A percentile compares a stretch with the other conserved stretches of the same genome.
These are phyloP conservation scores for Nomia melanderi DNA, from an alignment of 1,140 invertebrate species.

Conservation along the genomic window DNA sequence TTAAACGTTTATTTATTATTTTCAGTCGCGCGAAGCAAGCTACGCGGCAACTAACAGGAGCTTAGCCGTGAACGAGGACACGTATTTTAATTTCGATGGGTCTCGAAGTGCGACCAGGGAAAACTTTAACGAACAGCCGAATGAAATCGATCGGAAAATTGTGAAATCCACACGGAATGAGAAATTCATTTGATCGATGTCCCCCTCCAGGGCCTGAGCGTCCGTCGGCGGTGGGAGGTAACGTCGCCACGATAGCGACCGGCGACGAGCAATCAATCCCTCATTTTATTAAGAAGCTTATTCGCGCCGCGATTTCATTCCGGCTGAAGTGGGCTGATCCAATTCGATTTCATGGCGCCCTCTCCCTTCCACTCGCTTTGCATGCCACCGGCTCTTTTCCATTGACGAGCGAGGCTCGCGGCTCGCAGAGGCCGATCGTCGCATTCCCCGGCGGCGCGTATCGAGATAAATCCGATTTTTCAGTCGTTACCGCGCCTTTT, in stretches of 20 bases:
- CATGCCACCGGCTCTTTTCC: constrained; percentile 44
- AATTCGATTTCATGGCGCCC: constrained; percentile 60
- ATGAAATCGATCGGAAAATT: too few relatives aligned
- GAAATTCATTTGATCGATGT: too few relatives aligned
- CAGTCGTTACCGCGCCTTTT: background rate
- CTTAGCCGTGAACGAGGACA: too few relatives aligned
- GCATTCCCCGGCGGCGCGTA: constrained; percentile 5
- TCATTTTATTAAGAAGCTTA: constrained; percentile 67
- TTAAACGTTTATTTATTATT: too few relatives aligned
- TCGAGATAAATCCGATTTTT: constrained; percentile 13
- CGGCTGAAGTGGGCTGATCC: constrained; percentile 62
- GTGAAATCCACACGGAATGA: too few relatives aligned
- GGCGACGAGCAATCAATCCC: constrained; percentile 58
- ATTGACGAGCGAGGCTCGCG: constrained; percentile 40
- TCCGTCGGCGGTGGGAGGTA: constrained; percentile 1
- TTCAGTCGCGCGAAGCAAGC: too few relatives aligned
- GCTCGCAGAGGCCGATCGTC: constrained; percentile 16
- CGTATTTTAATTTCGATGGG: too few relatives aligned
- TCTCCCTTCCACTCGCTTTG: too few relatives aligned
- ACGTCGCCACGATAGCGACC: constrained; percentile 7
- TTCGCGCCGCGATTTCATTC: constrained; percentile 65
- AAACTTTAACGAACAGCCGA: too few relatives aligned
- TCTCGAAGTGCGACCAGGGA: too few relatives aligned
- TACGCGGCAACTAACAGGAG: too few relatives aligned
- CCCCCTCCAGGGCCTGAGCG: too few relatives aligned